These are phyloP conservation scores for Haliclona indistincta DNA, from an alignment of 37 sponge, comb jelly and placozoan species.

Conservation along the genomic window DNA sequence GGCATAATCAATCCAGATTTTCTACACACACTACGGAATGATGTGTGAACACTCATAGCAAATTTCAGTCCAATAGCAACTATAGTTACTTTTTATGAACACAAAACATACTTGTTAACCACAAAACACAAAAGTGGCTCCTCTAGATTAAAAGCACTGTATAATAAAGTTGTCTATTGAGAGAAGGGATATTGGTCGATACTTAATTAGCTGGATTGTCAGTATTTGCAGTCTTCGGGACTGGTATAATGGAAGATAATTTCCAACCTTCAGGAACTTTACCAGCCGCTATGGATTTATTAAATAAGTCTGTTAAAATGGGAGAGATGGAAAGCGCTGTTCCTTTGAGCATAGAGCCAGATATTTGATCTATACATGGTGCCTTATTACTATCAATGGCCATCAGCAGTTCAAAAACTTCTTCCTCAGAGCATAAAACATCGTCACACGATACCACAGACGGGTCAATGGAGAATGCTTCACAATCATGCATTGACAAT, in stretches of 20 bases:
- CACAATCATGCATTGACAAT: not conserved
- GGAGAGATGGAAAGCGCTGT: not conserved
- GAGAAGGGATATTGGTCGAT: slow-evolving; percentile 5
- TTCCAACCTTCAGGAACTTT: no score
- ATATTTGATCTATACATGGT: not conserved
- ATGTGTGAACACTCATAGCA: no score
- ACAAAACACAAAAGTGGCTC: no score
- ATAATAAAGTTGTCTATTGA: no score
- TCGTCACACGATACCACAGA: not conserved
- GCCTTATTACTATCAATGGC: not conserved
- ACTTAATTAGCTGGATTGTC: not conserved
- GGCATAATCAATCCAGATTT: no score
- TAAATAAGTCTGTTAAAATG: not conserved
- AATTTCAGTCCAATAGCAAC: no score
- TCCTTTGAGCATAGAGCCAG: not conserved
- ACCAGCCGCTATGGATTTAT: not conserved
- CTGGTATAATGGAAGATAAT: no score
- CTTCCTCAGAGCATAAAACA: not conserved
- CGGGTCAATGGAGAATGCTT: not conserved
- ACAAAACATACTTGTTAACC: no score
- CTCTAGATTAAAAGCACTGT: no score
- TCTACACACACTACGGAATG: no score
- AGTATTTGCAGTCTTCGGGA: not conserved
- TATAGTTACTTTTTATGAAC: no score
- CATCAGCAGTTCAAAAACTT: not conserved